These are phyloP conservation scores for Eudyptes chrysolophus DNA, from an alignment of 2,113 vertebrate genomes.

Conservation along the genomic window DNA sequence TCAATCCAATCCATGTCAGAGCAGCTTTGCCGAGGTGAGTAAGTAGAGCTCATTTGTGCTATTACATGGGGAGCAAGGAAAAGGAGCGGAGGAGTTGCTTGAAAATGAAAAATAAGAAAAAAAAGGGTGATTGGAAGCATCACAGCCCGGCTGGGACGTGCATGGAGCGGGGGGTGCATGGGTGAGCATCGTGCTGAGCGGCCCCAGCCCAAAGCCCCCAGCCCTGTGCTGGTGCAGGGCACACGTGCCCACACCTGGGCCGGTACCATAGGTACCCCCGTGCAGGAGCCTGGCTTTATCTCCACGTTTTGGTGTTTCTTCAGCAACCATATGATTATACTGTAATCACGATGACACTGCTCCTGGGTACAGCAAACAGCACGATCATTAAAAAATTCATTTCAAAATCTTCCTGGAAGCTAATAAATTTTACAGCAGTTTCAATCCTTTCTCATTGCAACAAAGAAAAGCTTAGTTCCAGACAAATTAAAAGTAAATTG, in stretches of 20 bases:
- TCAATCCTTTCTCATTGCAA: slow-evolving; percentile 77
- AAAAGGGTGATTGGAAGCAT: not conserved
- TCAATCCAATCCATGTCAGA: slow-evolving; percentile 70
- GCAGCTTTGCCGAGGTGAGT: slow-evolving; percentile 54
- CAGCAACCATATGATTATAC: slow-evolving; percentile 55
- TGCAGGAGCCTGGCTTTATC: not conserved
- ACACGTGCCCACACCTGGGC: accelerated
- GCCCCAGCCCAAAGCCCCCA: not conserved
- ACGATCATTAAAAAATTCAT: slow-evolving; percentile 75
- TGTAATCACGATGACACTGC: slow-evolving; percentile 60
- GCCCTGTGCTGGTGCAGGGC: accelerated
- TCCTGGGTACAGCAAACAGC: slow-evolving; percentile 74
- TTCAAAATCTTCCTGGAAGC: slow-evolving; percentile 80
- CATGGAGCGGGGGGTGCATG: accelerated
- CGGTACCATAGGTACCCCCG: not conserved
- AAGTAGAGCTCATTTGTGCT: slow-evolving; percentile 64
- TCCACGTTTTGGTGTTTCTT: slow-evolving; percentile 21
- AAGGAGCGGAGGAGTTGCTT: not conserved
- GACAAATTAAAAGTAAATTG: slow-evolving; percentile 86
- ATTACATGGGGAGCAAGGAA: slow-evolving; percentile 35
- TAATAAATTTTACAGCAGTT: slow-evolving; percentile 79
- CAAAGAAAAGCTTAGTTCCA: slow-evolving; percentile 82
- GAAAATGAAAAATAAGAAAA: slow-evolving; percentile 19
- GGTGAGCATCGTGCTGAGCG: accelerated
- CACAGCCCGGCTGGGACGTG: not conserved